phyloP scores from a whole-genome alignment of 2,113 vertebrate species.

The Chunga burmeisteri region DNA sequence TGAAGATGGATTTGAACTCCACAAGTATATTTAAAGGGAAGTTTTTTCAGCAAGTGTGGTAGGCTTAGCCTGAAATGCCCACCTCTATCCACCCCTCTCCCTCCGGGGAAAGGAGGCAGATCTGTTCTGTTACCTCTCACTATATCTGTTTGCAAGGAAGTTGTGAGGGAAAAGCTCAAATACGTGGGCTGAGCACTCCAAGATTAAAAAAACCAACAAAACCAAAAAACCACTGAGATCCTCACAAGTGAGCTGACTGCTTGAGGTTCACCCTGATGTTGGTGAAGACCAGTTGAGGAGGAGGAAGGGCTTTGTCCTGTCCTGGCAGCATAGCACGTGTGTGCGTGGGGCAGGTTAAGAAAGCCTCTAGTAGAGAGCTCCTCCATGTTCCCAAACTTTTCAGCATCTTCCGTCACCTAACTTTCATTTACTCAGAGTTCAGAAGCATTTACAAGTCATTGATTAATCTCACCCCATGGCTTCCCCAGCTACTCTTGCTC shows the following conservation, averaged over 20 bases:
- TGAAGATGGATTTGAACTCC: neutral
- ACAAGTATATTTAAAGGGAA: neutral
- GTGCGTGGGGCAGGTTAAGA: neutral
- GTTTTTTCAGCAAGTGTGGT: neutral
- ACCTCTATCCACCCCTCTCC: neutral
- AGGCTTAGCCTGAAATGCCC: constrained; percentile 14
- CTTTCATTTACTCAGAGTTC: neutral
- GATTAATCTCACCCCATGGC: neutral
- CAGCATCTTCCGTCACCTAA: neutral
- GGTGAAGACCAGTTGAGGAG: neutral
- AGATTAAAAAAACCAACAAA: neutral
- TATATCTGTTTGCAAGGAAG: neutral
- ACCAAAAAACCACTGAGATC: neutral
- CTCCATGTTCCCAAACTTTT: neutral
- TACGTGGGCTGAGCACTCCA: neutral
- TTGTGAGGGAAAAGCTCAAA: neutral
- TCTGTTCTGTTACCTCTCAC: neutral
- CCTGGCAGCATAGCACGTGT: rapidly evolving
- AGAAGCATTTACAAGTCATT: neutral
- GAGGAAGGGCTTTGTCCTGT: neutral
- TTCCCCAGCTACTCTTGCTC: neutral
- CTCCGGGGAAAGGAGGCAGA: neutral
- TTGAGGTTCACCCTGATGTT: neutral
- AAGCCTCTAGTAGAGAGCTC: neutral
- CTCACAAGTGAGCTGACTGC: neutral